Evolutionary conservation across 2,113 vertebrate genomes (phyloP).

Genomic region (Eptatretus burgeri): DNA sequence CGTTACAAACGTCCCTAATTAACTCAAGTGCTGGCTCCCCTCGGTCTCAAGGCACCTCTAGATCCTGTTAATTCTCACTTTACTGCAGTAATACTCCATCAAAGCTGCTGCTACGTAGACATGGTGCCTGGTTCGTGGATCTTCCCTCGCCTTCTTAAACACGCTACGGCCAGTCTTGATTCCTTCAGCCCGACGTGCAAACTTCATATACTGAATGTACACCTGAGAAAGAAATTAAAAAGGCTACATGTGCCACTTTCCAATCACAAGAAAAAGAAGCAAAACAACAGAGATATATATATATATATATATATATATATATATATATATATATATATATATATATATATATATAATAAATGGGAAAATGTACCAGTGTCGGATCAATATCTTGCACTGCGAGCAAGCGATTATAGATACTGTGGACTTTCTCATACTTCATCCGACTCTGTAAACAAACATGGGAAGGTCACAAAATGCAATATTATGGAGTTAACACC

Average conservation of each 20-base stretch:
- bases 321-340: constrained; percentile 1
- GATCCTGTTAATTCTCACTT: constrained; percentile 20
- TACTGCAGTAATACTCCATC: constrained; percentile 99
- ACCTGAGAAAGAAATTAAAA: constrained; percentile 19
- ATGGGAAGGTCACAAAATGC: neutral
- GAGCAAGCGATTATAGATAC: constrained; percentile 74
- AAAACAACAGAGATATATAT: neutral
- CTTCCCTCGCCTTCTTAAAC: constrained; percentile 96
- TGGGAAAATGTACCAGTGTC: constrained; percentile 47
- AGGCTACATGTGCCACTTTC: neutral
- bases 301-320: neutral
- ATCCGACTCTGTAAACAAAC: constrained; percentile 46
- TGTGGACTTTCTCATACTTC: constrained; percentile 95
- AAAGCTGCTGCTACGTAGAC: constrained; percentile 93
- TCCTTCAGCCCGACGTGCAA: constrained; percentile 80
- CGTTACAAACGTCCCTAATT: too few relatives aligned
- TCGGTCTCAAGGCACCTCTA: too few relatives aligned
- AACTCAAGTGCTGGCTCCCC: too few relatives aligned
- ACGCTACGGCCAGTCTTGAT: constrained; percentile 86
- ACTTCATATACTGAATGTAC: constrained; percentile 99
- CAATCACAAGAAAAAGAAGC: neutral
- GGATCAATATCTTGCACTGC: constrained; percentile 92
- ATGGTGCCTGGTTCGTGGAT: constrained; percentile 63
- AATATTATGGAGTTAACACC: too few relatives aligned
- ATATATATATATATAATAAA: neutral